Conservation (phyloP, 1,140 invertebrate species). For the Pachypsylla venusta region DNA sequence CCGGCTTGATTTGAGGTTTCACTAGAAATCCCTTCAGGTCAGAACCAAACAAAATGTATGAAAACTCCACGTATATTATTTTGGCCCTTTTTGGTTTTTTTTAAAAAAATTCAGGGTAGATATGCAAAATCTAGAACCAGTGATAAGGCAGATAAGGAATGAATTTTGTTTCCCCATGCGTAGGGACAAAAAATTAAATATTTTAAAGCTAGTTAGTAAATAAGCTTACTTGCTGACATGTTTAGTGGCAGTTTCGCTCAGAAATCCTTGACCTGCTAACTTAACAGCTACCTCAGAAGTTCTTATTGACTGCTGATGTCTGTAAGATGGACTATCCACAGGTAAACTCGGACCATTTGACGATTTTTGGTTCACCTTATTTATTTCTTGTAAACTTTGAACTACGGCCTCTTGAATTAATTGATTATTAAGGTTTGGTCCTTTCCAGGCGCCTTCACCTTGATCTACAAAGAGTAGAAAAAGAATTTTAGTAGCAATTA, state of each 20-base stretch:
- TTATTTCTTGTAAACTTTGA: neutral
- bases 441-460: neutral
- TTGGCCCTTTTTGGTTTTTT: no score
- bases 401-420: neutral
- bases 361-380: neutral
- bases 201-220: neutral
- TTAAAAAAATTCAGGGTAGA: no score
- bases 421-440: neutral
- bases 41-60: no score
- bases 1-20: no score
- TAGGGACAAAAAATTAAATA: neutral
- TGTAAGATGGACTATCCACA: slow-evolving; percentile 42
- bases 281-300: slow-evolving; percentile 40
- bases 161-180: neutral
- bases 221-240: slow-evolving; percentile 30
- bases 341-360: slow-evolving; percentile 28
- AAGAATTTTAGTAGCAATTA: no score
- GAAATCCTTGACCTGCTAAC: slow-evolving; percentile 43
- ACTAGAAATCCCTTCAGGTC: no score
- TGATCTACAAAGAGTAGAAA: neutral
- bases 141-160: slow-evolving; percentile 1
- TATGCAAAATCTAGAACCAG: no score
- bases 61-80: no score
- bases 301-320: slow-evolving; percentile 48
- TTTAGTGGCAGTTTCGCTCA: slow-evolving; percentile 47